Percentiles rank a stretch among this genome's conserved stretches.
Conservation (phyloP, 2,113 vertebrate genomes). For the Xyliphius kryptos region DNA sequence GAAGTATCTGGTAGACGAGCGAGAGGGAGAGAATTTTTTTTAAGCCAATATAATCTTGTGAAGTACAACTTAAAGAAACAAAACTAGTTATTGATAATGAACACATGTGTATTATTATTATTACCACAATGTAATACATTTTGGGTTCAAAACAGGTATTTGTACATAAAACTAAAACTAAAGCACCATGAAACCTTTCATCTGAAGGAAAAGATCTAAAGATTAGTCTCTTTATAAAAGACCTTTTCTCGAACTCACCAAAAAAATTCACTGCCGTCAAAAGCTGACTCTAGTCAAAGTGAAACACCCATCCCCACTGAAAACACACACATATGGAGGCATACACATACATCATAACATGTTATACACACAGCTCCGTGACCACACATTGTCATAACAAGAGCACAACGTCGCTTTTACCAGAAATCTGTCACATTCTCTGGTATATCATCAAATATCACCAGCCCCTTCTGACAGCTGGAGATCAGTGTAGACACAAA, state of each 20-base stretch:
- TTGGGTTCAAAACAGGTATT: too few relatives aligned
- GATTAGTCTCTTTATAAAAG: conserved; percentile 21
- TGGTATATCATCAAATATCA: conserved; percentile 37
- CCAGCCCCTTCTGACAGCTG: too few relatives aligned
- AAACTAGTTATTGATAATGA: too few relatives aligned
- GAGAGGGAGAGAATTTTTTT: conserved; percentile 1
- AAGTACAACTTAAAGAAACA: too few relatives aligned
- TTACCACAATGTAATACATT: too few relatives aligned
- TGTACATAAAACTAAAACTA: too few relatives aligned
- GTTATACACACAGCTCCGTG: conserved; percentile 35
- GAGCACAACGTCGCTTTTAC: conserved; percentile 40
- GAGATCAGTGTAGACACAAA: too few relatives aligned
- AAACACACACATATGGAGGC: conserved; percentile 7
- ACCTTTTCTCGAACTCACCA: conserved; percentile 18
- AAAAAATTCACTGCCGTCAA: conserved; percentile 43
- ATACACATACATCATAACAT: conserved; percentile 21
- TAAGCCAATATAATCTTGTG: neutral
- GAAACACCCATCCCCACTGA: conserved; percentile 41
- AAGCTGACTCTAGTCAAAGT: conserved; percentile 40
- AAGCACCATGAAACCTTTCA: conserved; percentile 2
- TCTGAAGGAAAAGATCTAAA: neutral
- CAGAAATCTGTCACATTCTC: conserved; percentile 42
- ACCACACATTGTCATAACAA: conserved; percentile 50
- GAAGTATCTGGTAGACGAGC: conserved; percentile 17
- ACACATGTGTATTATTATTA: too few relatives aligned